Conservation (phyloP, 2,888 invertebrate species). For the Smittia aterrima region DNA sequence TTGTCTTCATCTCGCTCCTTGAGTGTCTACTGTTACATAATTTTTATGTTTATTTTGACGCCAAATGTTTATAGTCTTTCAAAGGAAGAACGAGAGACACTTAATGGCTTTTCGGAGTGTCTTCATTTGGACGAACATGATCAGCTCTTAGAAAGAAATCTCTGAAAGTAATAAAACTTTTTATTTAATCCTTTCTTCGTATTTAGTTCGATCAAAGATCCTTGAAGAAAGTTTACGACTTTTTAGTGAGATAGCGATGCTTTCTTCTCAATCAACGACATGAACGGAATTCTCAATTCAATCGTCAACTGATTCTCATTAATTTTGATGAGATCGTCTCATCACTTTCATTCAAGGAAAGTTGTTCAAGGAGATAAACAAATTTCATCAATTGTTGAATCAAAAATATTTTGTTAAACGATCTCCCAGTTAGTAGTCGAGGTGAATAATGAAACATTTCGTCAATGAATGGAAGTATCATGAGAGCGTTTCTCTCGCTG, state of each 20-base stretch:
- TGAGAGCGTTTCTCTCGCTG: not conserved
- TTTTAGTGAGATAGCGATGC: too few species aligned
- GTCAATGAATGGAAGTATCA: not conserved
- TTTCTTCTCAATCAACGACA: too few species aligned
- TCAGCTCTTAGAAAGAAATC: not conserved
- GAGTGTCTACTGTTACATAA: constrained; percentile 46
- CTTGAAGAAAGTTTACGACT: not conserved
- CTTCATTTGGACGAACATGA: not conserved
- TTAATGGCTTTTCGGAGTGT: constrained; percentile 10
- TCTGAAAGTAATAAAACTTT: not conserved
- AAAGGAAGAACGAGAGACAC: not conserved
- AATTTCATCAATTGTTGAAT: not conserved
- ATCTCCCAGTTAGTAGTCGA: not conserved
- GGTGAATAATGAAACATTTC: constrained; percentile 9
- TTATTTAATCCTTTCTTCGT: not conserved
- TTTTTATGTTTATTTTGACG: constrained; percentile 41
- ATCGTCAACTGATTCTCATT: not conserved
- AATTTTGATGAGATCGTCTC: not conserved
- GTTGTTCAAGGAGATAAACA: not conserved
- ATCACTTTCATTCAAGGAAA: constrained; percentile 4
- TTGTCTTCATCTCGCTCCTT: not conserved
- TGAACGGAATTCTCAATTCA: not conserved
- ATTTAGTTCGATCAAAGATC: not conserved
- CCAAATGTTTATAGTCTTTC: constrained; percentile 36
- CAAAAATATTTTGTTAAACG: not conserved